Percentiles rank a stretch among this genome's conserved stretches.
Evolutionary conservation across 2,888 invertebrate species (phyloP).

Genomic region (Polymixis flavicincta): DNA sequence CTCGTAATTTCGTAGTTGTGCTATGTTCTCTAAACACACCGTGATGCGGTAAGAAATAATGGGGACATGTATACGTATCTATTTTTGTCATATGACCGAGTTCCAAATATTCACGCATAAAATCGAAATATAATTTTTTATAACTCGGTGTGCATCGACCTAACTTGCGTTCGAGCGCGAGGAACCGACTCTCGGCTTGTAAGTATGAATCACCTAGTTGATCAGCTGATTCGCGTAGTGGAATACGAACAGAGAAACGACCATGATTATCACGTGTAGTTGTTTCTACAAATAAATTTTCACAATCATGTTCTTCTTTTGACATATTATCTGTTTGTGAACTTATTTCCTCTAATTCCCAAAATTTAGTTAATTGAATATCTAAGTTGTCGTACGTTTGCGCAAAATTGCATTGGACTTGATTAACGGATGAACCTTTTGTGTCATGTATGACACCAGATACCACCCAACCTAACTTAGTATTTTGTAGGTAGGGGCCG

Average conservation of each 20-base stretch:
- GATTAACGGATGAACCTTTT: too few relatives aligned
- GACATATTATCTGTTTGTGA: too few relatives aligned
- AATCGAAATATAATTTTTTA: slow-evolving; percentile 5
- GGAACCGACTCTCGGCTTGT: slow-evolving; percentile 21
- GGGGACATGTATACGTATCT: slow-evolving; percentile 11
- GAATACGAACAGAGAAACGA: slow-evolving; percentile 2
- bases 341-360: too few relatives aligned
- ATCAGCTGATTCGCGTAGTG: slow-evolving; percentile 16
- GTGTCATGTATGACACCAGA: too few relatives aligned
- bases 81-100: slow-evolving; percentile 14
- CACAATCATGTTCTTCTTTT: too few relatives aligned
- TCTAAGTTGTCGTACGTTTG: too few relatives aligned
- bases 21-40: slow-evolving; percentile 9
- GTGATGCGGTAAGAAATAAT: slow-evolving; percentile 18
- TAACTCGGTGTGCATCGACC: slow-evolving; percentile 14
- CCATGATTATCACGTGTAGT: slow-evolving; percentile 2
- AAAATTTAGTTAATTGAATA: too few relatives aligned
- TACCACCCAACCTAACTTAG: too few relatives aligned
- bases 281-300: background rate
- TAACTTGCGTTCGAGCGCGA: slow-evolving; percentile 15
- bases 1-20: slow-evolving; percentile 4
- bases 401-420: too few relatives aligned
- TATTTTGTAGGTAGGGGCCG: too few relatives aligned
- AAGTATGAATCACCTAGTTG: slow-evolving; percentile 6
- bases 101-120: slow-evolving; percentile 17